phyloP scores from a whole-genome alignment of 1,140 invertebrate genomes.

The Pinna nobilis region DNA sequence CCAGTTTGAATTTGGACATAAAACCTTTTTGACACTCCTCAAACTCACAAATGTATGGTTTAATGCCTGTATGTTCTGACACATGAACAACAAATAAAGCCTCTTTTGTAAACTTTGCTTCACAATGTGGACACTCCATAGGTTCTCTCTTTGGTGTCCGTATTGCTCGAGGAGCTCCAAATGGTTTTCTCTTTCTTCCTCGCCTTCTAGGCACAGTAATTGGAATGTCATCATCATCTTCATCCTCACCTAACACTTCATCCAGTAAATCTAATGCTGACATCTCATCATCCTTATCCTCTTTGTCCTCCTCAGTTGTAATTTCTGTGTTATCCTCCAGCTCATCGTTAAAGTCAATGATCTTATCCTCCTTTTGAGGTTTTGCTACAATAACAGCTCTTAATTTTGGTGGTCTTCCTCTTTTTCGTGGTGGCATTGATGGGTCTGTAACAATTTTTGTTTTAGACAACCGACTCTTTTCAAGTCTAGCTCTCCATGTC shows the following conservation, averaged over 20 bases:
- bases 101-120: slow-evolving; percentile 73
- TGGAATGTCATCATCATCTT: slow-evolving; percentile 44
- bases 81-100: slow-evolving; percentile 74
- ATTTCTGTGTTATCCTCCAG: slow-evolving; percentile 18
- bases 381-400: slow-evolving; percentile 24
- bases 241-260: slow-evolving; percentile 32
- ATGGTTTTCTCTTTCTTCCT: slow-evolving; percentile 26
- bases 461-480: slow-evolving; percentile 50
- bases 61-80: slow-evolving; percentile 79
- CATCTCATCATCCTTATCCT: slow-evolving; percentile 34
- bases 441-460: slow-evolving; percentile 23
- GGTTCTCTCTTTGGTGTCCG: slow-evolving; percentile 42
- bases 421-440: slow-evolving; percentile 26
- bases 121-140: slow-evolving; percentile 66
- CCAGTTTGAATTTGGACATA: slow-evolving; percentile 67
- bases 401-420: slow-evolving; percentile 47
- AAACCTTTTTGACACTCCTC: slow-evolving; percentile 65
- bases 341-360: slow-evolving; percentile 12
- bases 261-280: slow-evolving; percentile 27
- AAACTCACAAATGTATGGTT: slow-evolving; percentile 77
- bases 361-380: slow-evolving; percentile 10
- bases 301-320: slow-evolving; percentile 27
- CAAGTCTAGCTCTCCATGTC: slow-evolving; percentile 54
- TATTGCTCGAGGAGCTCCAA: slow-evolving; percentile 35
- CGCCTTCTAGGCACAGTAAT: slow-evolving; percentile 26